phyloP scores from a whole-genome alignment of 2,888 invertebrate species.

The Carterocephalus palaemon region DNA sequence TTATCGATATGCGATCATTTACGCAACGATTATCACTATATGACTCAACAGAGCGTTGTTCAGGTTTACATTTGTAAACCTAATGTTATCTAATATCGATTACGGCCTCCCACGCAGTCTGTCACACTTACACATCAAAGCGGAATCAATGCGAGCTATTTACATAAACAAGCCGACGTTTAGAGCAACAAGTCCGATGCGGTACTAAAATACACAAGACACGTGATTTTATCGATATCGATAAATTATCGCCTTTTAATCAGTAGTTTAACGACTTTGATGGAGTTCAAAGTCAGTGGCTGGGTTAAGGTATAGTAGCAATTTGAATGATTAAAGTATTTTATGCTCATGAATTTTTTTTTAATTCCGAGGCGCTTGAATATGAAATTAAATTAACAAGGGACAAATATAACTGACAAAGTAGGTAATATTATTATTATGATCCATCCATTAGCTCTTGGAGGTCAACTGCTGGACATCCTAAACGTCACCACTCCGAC shows the following conservation, averaged over 20 bases:
- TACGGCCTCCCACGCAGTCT: conserved; percentile 59
- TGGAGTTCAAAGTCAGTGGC: conserved; percentile 1
- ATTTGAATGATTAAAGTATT: too few species aligned
- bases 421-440: too few species aligned
- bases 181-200: conserved; percentile 10
- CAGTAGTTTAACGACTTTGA: conserved; percentile 15
- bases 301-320: too few species aligned
- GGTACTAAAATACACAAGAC: conserved; percentile 11
- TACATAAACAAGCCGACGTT: conserved; percentile 30
- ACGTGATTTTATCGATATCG: conserved; percentile 20
- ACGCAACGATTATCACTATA: conserved; percentile 40
- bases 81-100: conserved; percentile 72
- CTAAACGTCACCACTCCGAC: too few species aligned
- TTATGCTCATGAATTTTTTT: too few species aligned
- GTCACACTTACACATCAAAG: conserved; percentile 55
- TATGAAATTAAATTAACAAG: too few species aligned
- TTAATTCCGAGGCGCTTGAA: too few species aligned
- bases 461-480: too few species aligned
- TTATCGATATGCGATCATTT: conserved; percentile 34
- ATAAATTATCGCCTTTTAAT: conserved; percentile 18
- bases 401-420: too few species aligned
- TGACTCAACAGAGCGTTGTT: conserved; percentile 56
- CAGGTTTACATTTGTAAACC: conserved; percentile 57
- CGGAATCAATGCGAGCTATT: conserved; percentile 26
- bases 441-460: too few species aligned